Conservation (phyloP, 2,888 invertebrate species). For the Drosophila paramelanica region DNA sequence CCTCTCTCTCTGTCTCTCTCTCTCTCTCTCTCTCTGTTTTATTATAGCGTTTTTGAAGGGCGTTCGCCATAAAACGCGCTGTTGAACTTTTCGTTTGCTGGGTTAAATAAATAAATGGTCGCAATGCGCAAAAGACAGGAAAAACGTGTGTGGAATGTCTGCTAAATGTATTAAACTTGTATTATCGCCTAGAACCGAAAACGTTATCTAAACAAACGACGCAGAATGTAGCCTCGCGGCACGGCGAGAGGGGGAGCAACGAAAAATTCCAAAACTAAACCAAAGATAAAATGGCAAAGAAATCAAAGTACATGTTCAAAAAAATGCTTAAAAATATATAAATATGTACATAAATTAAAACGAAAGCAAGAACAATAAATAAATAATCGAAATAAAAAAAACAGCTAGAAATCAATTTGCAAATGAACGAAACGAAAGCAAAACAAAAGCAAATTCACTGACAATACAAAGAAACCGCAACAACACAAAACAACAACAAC, state of each 20-base stretch:
- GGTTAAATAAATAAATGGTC: constrained; percentile 2
- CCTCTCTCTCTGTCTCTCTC: constrained; percentile 7
- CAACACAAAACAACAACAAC: constrained; percentile 22
- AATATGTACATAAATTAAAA: constrained; percentile 47
- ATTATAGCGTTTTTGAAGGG: constrained; percentile 61
- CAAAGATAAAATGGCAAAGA: constrained; percentile 76
- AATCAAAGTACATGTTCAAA: constrained; percentile 45
- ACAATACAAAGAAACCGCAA: constrained; percentile 38
- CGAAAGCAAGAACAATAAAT: constrained; percentile 56
- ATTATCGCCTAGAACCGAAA: constrained; percentile 35
- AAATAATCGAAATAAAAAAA: constrained; percentile 31
- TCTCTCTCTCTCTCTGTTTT: constrained; percentile 29
- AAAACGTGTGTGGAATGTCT: constrained; percentile 24
- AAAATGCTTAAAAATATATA: constrained; percentile 15
- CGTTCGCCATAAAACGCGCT: constrained; percentile 34
- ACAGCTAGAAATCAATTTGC: constrained; percentile 64
- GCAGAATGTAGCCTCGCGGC: constrained; percentile 41
- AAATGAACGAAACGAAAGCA: constrained; percentile 63
- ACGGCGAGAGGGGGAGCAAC: constrained; percentile 27
- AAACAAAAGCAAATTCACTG: constrained; percentile 38
- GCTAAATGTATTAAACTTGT: constrained; percentile 22
- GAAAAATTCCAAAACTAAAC: constrained; percentile 65
- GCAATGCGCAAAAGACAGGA: constrained; percentile 44
- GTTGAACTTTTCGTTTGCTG: constrained; percentile 14
- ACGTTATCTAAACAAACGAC: constrained; percentile 42